Percentiles rank a stretch among this genome's conserved stretches.
Conservation (phyloP, 1,140 invertebrate genomes). For the Nylanderia fulva region DNA sequence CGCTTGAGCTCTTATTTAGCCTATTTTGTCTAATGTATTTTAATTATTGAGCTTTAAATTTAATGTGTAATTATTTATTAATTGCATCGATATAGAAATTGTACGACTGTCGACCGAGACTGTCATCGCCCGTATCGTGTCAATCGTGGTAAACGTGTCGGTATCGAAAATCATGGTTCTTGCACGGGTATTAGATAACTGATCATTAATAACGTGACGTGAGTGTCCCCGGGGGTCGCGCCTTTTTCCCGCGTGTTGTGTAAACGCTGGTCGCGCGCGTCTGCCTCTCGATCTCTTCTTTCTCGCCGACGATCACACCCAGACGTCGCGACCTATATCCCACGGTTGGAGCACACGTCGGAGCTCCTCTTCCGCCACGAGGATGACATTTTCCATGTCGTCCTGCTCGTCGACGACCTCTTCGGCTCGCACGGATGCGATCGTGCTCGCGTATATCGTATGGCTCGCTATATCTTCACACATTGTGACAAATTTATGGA, state of each 20-base stretch:
- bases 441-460: slow-evolving; percentile 48
- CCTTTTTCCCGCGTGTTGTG: slow-evolving; percentile 61
- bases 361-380: slow-evolving; percentile 76
- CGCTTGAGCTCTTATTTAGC: too few species aligned
- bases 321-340: slow-evolving; percentile 80
- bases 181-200: slow-evolving; percentile 70
- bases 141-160: slow-evolving; percentile 63
- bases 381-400: slow-evolving; percentile 74
- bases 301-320: slow-evolving; percentile 76
- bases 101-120: slow-evolving; percentile 27
- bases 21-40: too few species aligned
- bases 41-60: too few species aligned
- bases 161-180: slow-evolving; percentile 64
- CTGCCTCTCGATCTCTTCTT: slow-evolving; percentile 32
- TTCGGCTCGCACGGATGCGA: slow-evolving; percentile 42
- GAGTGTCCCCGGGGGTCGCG: slow-evolving; percentile 71
- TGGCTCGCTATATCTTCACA: slow-evolving; percentile 43
- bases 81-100: slow-evolving; percentile 15
- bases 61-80: too few species aligned
- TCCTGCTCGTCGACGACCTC: slow-evolving; percentile 49
- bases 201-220: slow-evolving; percentile 76
- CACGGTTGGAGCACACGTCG: slow-evolving; percentile 72
- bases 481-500: slow-evolving; percentile 70
- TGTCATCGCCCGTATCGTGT: slow-evolving; percentile 69
- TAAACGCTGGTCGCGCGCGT: slow-evolving; percentile 12